A percentile compares a stretch with the other conserved stretches of the same genome.
Conservation (phyloP, 2,888 invertebrate species). For the Euplexia lucipara region DNA sequence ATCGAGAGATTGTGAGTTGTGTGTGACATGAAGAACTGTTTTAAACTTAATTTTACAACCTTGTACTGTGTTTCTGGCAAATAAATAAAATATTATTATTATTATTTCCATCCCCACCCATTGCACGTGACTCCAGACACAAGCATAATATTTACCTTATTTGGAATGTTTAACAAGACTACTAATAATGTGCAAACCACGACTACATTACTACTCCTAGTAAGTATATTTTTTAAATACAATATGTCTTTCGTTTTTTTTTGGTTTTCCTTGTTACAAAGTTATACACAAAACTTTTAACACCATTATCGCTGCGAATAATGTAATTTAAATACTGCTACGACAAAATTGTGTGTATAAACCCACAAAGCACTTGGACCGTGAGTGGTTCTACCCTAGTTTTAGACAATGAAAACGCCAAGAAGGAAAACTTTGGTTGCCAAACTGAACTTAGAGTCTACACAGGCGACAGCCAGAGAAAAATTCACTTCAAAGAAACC, state of each 20-base stretch:
- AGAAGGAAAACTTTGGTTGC: conserved; percentile 22
- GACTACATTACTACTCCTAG: no score
- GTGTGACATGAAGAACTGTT: no score
- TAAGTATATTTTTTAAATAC: neutral
- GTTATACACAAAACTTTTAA: neutral
- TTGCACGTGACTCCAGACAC: no score
- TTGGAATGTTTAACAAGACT: no score
- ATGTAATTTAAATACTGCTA: conserved; percentile 2
- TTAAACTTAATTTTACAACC: no score
- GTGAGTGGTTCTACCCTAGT: conserved; percentile 14
- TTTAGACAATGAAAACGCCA: conserved; percentile 18
- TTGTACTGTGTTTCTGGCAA: no score
- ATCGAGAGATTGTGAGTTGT: no score
- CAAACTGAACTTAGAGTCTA: conserved; percentile 34
- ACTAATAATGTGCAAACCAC: no score
- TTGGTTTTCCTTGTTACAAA: neutral
- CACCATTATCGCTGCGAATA: neutral
- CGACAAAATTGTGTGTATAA: conserved; percentile 1
- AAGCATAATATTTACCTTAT: no score
- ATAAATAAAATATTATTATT: no score
- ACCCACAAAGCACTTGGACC: neutral
- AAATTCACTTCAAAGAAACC: conserved; percentile 48
- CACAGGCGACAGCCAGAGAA: conserved; percentile 17
- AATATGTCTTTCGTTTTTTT: neutral
- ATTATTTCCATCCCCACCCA: no score